Evolutionary conservation across 2,888 invertebrate species (phyloP).

Genomic region (Cylindroiulus punctatus): DNA sequence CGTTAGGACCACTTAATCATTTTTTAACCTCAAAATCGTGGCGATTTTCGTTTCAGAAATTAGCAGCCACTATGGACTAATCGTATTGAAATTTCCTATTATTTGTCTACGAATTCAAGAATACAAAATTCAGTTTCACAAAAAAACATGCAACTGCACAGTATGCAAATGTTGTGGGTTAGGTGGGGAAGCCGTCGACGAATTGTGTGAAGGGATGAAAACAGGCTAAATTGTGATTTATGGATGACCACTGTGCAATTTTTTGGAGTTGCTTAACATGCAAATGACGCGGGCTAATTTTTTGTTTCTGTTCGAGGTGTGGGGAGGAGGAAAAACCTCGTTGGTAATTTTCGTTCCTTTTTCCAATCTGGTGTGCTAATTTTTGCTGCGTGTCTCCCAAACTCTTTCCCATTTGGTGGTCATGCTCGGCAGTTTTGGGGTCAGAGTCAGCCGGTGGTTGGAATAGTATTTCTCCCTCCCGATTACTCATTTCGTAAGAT

Average conservation of each 20-base stretch:
- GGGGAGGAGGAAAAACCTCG: background rate
- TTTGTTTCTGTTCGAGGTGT: background rate
- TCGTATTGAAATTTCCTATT: too few species aligned
- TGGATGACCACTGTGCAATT: background rate
- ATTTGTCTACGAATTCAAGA: too few species aligned
- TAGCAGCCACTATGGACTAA: too few species aligned
- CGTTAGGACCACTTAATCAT: too few species aligned
- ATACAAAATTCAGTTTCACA: too few species aligned
- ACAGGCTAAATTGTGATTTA: background rate
- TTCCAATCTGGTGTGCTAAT: slow-evolving; percentile 15
- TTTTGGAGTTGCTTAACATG: background rate
- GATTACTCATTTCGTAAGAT: slow-evolving; percentile 38
- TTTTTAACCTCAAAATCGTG: too few species aligned
- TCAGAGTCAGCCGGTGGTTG: slow-evolving; percentile 38
- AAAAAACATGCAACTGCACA: too few species aligned
- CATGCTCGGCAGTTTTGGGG: slow-evolving; percentile 30
- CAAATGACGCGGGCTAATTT: background rate
- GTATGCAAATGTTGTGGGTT: too few species aligned
- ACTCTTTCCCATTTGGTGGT: slow-evolving; percentile 6
- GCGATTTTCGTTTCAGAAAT: too few species aligned
- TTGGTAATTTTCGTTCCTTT: background rate
- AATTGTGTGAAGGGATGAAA: background rate
- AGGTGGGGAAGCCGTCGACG: too few species aligned
- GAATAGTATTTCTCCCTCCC: slow-evolving; percentile 30
- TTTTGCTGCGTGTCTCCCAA: slow-evolving; percentile 9